phyloP scores from a whole-genome alignment of 2,888 invertebrate genomes.

The Megaustenia siamemsis region DNA sequence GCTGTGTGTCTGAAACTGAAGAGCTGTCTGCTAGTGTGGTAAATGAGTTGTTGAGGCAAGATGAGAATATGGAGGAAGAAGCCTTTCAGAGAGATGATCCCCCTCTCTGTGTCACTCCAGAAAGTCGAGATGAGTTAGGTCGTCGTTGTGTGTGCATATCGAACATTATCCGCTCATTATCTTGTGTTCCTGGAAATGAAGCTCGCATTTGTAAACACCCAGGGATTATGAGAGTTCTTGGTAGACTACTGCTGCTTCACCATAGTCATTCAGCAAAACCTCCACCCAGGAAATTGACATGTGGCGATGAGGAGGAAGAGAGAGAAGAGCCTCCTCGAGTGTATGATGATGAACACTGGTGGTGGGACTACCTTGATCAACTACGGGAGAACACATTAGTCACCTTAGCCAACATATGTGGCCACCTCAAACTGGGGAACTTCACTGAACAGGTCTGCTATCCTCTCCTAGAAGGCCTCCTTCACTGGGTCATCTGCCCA shows the following conservation, averaged over 20 bases:
- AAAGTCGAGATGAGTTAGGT: constrained; percentile 91
- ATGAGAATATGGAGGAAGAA: constrained; percentile 70
- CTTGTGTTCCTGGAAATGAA: constrained; percentile 98
- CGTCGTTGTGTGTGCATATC: constrained; percentile 95
- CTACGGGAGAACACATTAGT: constrained; percentile 97
- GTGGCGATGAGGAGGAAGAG: constrained; percentile 63
- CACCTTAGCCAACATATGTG: constrained; percentile 95
- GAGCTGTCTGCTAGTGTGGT: constrained; percentile 53
- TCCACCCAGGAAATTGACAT: constrained; percentile 65
- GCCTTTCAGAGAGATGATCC: constrained; percentile 76
- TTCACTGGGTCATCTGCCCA: constrained; percentile 98
- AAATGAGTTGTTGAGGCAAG: constrained; percentile 47
- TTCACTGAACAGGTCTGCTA: constrained; percentile 95
- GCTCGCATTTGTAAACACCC: constrained; percentile 86
- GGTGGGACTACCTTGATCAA: constrained; percentile 96
- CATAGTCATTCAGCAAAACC: constrained; percentile 88
- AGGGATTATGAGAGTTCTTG: constrained; percentile 92
- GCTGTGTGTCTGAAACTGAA: constrained; percentile 55
- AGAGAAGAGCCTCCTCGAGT: constrained; percentile 62
- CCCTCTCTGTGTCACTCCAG: constrained; percentile 69
- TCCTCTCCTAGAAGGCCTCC: constrained; percentile 94
- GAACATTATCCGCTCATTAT: constrained; percentile 96
- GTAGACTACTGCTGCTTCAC: constrained; percentile 92
- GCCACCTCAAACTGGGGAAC: constrained; percentile 92
- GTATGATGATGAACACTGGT: constrained; percentile 86